Evolutionary conservation across 2,888 invertebrate genomes (phyloP).

Genomic region (Euproctis similis): DNA sequence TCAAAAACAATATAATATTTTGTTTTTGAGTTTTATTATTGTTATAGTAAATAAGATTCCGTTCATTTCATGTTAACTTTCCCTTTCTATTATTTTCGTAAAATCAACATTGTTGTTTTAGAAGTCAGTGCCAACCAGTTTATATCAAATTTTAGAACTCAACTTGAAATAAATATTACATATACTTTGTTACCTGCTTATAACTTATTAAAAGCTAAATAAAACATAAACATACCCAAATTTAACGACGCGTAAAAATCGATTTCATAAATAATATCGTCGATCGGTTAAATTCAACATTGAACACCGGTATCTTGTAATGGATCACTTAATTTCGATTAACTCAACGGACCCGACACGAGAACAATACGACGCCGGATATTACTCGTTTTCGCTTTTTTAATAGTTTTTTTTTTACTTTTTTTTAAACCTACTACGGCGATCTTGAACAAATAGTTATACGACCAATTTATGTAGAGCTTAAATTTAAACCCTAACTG

Average conservation of each 20-base stretch:
- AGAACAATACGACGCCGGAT: constrained; percentile 68
- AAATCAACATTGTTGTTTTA: too few relatives aligned
- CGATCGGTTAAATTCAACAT: constrained; percentile 48
- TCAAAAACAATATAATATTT: too few relatives aligned
- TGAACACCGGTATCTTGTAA: constrained; percentile 64
- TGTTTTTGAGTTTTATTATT: too few relatives aligned
- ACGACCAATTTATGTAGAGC: constrained; percentile 31
- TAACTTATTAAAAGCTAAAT: too few relatives aligned
- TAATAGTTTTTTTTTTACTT: constrained; percentile 58
- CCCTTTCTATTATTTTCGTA: too few relatives aligned
- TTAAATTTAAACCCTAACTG: constrained; percentile 13
- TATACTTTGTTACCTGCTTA: neutral
- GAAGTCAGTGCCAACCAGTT: too few relatives aligned
- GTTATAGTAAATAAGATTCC: too few relatives aligned
- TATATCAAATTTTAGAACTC: too few relatives aligned
- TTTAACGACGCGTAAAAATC: constrained; percentile 52
- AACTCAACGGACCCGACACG: constrained; percentile 45
- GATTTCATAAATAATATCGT: constrained; percentile 56
- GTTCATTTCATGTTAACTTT: too few relatives aligned
- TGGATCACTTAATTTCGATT: constrained; percentile 75
- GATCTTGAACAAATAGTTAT: constrained; percentile 50
- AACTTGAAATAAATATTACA: too few relatives aligned
- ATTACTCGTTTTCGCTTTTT: constrained; percentile 68
- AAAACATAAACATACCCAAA: constrained; percentile 19
- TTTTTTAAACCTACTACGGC: constrained; percentile 37